Evolutionary conservation across 2,797 vertebrate species (phyloP).

Genomic region (Sebastes jordani): DNA sequence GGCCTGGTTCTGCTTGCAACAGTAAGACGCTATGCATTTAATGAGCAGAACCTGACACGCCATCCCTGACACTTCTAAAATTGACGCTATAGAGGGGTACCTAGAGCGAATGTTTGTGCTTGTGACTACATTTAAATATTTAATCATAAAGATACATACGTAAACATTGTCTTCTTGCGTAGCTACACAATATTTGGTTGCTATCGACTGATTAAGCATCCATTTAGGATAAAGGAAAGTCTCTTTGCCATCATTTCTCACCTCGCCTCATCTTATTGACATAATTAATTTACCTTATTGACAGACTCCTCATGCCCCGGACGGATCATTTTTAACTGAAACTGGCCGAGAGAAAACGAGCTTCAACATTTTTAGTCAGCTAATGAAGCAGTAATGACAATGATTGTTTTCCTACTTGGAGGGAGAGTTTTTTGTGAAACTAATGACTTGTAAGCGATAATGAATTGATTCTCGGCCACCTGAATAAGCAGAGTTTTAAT

Average conservation of each 20-base stretch:
- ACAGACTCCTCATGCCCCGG: slow-evolving; percentile 34
- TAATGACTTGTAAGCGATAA: slow-evolving; percentile 83
- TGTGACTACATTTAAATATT: background rate
- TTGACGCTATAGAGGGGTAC: no score
- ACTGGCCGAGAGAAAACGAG: slow-evolving; percentile 9
- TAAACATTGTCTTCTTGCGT: background rate
- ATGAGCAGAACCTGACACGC: no score
- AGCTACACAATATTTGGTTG: background rate
- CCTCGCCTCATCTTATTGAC: slow-evolving; percentile 50
- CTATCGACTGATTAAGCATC: slow-evolving; percentile 37
- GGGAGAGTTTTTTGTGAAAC: slow-evolving; percentile 86
- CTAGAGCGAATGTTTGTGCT: background rate
- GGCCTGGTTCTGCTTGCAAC: no score
- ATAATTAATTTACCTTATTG: slow-evolving; percentile 69
- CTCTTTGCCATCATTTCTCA: slow-evolving; percentile 47
- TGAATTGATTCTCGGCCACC: slow-evolving; percentile 88
- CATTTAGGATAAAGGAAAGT: slow-evolving; percentile 2
- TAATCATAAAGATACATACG: background rate
- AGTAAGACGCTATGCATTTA: no score
- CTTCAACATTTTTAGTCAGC: slow-evolving; percentile 70
- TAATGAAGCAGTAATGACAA: slow-evolving; percentile 86
- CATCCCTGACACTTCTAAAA: no score
- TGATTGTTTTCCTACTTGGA: slow-evolving; percentile 86
- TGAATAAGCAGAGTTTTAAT: slow-evolving; percentile 91
- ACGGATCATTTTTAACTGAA: slow-evolving; percentile 55